Percentiles rank a stretch among this genome's conserved stretches.
phyloP scores from a whole-genome alignment of 2,888 invertebrate species.

The Rhingia campestris region DNA sequence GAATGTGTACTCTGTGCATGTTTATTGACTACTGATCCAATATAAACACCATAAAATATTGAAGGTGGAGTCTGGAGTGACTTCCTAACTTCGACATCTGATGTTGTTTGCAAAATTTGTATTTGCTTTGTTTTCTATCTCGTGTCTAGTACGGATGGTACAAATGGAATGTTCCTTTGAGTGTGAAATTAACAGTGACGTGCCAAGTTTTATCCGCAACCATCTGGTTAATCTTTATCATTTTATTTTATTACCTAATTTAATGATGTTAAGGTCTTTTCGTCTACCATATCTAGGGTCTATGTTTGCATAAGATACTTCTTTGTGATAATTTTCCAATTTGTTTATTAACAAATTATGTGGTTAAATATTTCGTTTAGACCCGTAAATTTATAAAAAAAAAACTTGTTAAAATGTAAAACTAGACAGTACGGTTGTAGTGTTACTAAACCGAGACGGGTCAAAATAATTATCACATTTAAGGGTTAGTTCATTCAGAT shows the following conservation, averaged over 20 bases:
- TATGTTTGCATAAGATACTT: too few species aligned
- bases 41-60: background rate
- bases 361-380: too few species aligned
- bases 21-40: background rate
- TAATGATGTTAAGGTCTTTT: background rate
- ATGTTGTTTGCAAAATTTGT: background rate
- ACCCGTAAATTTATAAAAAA: too few species aligned
- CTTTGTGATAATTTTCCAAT: too few species aligned
- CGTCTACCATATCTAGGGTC: background rate
- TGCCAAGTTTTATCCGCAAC: conserved; percentile 18
- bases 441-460: too few species aligned
- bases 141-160: background rate
- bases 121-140: background rate
- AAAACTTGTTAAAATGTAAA: too few species aligned
- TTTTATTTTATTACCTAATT: background rate
- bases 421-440: too few species aligned
- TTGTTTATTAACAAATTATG: too few species aligned
- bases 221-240: background rate
- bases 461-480: too few species aligned
- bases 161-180: conserved; percentile 18
- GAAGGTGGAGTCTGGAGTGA: background rate
- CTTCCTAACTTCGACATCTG: background rate
- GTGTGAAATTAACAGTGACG: conserved; percentile 18
- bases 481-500: too few species aligned
- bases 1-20: background rate